Conservation (phyloP, 2,888 invertebrate species). For the Cataglyphis rosenhaueri region DNA sequence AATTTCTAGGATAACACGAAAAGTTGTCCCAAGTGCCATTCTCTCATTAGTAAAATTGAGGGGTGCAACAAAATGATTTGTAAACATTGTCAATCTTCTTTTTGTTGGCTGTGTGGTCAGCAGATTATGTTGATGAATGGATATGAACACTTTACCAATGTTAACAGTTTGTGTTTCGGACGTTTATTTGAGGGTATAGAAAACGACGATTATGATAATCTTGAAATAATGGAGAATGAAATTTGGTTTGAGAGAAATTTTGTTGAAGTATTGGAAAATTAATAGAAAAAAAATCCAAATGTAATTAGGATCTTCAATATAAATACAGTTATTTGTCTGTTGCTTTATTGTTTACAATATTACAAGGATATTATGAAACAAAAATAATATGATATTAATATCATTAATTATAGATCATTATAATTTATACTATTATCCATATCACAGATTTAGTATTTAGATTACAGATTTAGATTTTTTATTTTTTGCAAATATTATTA, state of each 20-base stretch:
- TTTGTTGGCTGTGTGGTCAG: conserved; percentile 77
- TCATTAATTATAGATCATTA: not conserved
- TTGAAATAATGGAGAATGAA: conserved; percentile 12
- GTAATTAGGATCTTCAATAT: not conserved
- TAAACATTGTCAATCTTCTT: conserved; percentile 63
- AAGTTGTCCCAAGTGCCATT: conserved; percentile 74
- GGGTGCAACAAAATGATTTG: conserved; percentile 78
- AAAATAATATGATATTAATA: not conserved
- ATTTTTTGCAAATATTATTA: not conserved
- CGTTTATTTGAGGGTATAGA: conserved; percentile 72
- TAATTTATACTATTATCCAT: too few species aligned
- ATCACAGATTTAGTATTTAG: not conserved
- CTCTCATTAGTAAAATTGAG: conserved; percentile 65
- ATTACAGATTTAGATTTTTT: not conserved
- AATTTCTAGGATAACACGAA: conserved; percentile 73
- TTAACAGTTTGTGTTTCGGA: conserved; percentile 61
- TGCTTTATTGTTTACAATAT: not conserved
- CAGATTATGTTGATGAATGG: conserved; percentile 64
- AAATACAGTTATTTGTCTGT: not conserved
- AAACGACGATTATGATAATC: not conserved
- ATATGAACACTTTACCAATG: conserved; percentile 73
- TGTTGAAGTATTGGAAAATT: not conserved
- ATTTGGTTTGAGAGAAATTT: conserved; percentile 15
- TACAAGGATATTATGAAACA: not conserved
- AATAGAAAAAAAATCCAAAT: not conserved